These are phyloP conservation scores for Cyprinella venusta DNA, from an alignment of 2,797 vertebrate species.

Conservation along the genomic window DNA sequence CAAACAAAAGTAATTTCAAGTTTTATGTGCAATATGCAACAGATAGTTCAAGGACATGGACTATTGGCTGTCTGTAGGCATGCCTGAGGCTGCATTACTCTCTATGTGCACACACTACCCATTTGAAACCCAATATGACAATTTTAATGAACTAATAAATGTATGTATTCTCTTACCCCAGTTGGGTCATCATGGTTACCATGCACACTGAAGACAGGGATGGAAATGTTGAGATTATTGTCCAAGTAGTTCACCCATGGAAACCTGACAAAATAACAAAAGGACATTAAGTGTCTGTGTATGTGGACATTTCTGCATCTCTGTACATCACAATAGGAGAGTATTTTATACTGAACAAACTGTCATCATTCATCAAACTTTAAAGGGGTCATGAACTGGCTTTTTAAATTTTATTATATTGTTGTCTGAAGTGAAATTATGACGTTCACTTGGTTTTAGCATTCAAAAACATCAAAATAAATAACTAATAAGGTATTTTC, in stretches of 20 bases:
- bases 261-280: constrained; percentile 80
- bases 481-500: too few species aligned
- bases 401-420: too few species aligned
- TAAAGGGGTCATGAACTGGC: too few species aligned
- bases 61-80: background rate
- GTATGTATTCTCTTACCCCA: constrained; percentile 81
- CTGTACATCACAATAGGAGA: background rate
- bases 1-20: background rate
- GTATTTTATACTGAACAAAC: background rate
- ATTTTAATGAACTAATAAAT: background rate
- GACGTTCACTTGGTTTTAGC: too few species aligned
- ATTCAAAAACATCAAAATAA: too few species aligned
- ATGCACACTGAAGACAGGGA: constrained; percentile 96
- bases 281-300: background rate
- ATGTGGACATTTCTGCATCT: background rate
- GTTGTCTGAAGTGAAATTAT: too few species aligned
- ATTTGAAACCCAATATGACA: too few species aligned
- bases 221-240: constrained; percentile 93
- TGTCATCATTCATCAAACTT: background rate
- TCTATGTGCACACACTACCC: background rate
- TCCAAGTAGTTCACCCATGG: constrained; percentile 99
- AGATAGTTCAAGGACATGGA: background rate
- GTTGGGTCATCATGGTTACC: constrained; percentile 99
- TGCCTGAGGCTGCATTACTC: background rate
- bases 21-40: background rate